Evolutionary conservation across 2,888 invertebrate genomes (phyloP).

Genomic region (Synanthedon tipuliformis): DNA sequence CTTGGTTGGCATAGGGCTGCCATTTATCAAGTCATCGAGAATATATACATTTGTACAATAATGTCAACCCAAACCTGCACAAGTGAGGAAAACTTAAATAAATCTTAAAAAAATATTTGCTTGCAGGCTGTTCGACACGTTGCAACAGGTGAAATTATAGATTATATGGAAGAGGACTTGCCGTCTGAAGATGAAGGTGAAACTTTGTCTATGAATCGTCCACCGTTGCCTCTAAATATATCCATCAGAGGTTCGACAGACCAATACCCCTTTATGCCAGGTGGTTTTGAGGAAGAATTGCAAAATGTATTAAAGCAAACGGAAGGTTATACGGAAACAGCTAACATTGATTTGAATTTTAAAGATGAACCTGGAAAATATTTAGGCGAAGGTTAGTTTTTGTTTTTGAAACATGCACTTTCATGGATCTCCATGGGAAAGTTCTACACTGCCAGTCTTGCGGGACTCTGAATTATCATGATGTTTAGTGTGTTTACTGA

Average conservation of each 20-base stretch:
- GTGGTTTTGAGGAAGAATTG: slow-evolving; percentile 76
- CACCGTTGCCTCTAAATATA: slow-evolving; percentile 78
- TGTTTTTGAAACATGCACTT: slow-evolving; percentile 1
- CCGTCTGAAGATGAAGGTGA: slow-evolving; percentile 55
- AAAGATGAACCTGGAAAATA: slow-evolving; percentile 53
- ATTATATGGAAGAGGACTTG: slow-evolving; percentile 67
- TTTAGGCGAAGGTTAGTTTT: slow-evolving; percentile 56
- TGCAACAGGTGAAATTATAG: slow-evolving; percentile 79
- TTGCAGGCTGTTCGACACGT: slow-evolving; percentile 77
- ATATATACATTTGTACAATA: too few relatives aligned
- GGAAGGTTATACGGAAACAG: slow-evolving; percentile 27
- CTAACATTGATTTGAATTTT: slow-evolving; percentile 41
- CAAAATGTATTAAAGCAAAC: slow-evolving; percentile 51
- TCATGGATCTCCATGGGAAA: too few relatives aligned
- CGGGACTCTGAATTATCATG: too few relatives aligned
- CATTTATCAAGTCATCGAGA: too few relatives aligned
- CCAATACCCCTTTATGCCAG: slow-evolving; percentile 90
- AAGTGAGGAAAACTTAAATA: too few relatives aligned
- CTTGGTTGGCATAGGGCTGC: too few relatives aligned
- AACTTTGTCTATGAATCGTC: slow-evolving; percentile 78
- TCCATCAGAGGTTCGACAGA: slow-evolving; percentile 81
- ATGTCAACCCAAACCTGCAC: too few relatives aligned
- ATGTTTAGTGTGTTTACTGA: too few relatives aligned
- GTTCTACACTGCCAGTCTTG: too few relatives aligned
- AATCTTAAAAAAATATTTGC: too few relatives aligned